Conservation (phyloP, 1,140 invertebrate genomes). For the Acromyrmex charruanus region DNA sequence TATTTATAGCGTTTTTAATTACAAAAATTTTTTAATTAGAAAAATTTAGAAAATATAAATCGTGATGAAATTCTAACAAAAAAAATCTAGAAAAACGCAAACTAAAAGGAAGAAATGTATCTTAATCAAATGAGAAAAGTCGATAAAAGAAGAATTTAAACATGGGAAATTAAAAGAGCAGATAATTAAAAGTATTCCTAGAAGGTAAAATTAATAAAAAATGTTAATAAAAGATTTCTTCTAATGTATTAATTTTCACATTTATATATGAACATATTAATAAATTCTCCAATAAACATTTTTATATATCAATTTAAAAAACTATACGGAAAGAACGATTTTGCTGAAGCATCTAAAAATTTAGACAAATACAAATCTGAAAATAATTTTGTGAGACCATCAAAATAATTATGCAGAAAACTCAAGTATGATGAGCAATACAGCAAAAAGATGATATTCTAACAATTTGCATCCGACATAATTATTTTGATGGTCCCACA, state of each 20-base stretch:
- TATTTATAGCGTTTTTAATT: neutral
- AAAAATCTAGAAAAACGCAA: neutral
- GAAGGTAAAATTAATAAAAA: neutral
- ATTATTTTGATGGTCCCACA: no score
- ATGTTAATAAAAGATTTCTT: neutral
- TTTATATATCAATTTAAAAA: constrained; percentile 3
- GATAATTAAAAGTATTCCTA: neutral
- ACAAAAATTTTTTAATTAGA: no score
- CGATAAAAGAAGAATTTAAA: neutral
- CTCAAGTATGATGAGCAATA: no score
- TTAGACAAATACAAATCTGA: no score
- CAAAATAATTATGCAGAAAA: no score
- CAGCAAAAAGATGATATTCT: no score
- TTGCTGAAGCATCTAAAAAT: no score
- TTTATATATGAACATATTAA: neutral
- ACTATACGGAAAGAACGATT: neutral
- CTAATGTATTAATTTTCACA: neutral
- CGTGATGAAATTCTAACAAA: neutral
- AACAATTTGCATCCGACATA: no score
- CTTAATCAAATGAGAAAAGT: no score
- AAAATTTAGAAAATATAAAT: neutral
- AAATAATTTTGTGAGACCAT: no score
- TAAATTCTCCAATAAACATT: neutral
- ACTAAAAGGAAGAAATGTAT: neutral
- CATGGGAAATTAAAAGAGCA: neutral